These are phyloP conservation scores for Lophura nycthemera DNA, from an alignment of 2,113 vertebrate species.

Conservation along the genomic window DNA sequence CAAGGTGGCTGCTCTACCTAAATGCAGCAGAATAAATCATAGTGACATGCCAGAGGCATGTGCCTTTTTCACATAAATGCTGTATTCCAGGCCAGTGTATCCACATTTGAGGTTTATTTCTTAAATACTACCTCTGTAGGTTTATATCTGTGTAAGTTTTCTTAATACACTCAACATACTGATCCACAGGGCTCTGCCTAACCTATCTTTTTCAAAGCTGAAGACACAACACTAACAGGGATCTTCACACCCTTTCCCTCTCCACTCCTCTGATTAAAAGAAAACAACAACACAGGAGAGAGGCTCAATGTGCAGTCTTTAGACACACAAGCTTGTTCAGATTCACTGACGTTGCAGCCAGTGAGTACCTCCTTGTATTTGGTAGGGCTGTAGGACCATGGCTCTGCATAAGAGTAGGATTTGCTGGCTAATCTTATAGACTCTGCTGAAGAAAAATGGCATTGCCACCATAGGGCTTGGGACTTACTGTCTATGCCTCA, in stretches of 20 bases:
- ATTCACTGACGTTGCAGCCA: not conserved
- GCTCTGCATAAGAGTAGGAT: not conserved
- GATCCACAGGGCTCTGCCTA: not conserved
- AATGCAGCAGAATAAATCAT: not conserved
- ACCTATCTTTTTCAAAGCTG: not conserved
- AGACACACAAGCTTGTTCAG: not conserved
- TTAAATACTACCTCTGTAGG: not conserved
- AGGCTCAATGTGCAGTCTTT: not conserved
- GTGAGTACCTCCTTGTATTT: not conserved
- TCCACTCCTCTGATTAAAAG: not conserved
- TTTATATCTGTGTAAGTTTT: not conserved
- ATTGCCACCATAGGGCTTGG: accelerated
- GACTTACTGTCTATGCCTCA: not conserved
- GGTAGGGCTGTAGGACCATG: not conserved
- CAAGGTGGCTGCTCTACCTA: not conserved
- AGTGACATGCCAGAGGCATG: not conserved
- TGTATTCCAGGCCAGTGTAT: not conserved
- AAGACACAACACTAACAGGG: not conserved
- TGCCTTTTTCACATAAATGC: not conserved
- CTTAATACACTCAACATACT: not conserved
- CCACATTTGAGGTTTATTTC: not conserved
- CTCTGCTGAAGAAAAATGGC: not conserved
- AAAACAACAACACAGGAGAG: not conserved
- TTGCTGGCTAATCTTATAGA: not conserved
- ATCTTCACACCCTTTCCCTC: not conserved